A percentile compares a stretch with the other conserved stretches of the same genome.
These are phyloP conservation scores for Ichneumon xanthorius DNA, from an alignment of 2,888 invertebrate species.

Conservation along the genomic window DNA sequence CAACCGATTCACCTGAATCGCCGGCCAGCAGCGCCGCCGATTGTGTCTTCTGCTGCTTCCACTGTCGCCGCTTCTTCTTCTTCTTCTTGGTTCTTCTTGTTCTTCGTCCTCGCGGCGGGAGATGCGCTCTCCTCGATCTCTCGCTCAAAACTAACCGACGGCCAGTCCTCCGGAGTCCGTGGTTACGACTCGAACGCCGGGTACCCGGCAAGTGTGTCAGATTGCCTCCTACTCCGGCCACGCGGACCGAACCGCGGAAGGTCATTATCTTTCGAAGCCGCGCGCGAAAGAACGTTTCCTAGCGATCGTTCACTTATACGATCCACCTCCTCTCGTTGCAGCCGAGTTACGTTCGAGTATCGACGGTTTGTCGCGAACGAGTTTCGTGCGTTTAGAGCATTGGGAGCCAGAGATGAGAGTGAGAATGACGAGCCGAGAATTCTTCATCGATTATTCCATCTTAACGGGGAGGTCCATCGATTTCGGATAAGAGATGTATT, in stretches of 20 bases:
- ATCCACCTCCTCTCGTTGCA: conserved; percentile 25
- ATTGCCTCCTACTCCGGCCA: conserved; percentile 83
- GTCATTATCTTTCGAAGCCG: conserved; percentile 81
- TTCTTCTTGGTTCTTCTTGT: conserved; percentile 45
- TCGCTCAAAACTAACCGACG: conserved; percentile 82
- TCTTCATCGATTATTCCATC: neutral
- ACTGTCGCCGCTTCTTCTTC: conserved; percentile 50
- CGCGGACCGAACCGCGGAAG: conserved; percentile 80
- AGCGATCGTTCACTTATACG: conserved; percentile 47
- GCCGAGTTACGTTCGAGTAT: conserved; percentile 46
- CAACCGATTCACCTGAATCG: conserved; percentile 38
- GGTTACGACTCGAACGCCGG: conserved; percentile 80
- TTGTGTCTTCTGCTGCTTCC: conserved; percentile 41
- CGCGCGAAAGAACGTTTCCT: conserved; percentile 43
- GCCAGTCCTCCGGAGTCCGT: conserved; percentile 75
- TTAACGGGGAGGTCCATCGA: no score
- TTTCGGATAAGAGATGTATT: no score
- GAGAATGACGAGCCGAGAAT: conserved; percentile 18
- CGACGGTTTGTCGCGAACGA: conserved; percentile 21
- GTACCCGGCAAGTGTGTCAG: conserved; percentile 83
- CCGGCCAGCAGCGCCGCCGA: conserved; percentile 16
- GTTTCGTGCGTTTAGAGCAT: conserved; percentile 2
- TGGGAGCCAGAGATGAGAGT: conserved; percentile 12
- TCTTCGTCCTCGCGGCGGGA: conserved; percentile 61
- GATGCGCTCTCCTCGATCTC: conserved; percentile 82